phyloP scores from a whole-genome alignment of 1,140 invertebrate genomes.

The Halesus radiatus region DNA sequence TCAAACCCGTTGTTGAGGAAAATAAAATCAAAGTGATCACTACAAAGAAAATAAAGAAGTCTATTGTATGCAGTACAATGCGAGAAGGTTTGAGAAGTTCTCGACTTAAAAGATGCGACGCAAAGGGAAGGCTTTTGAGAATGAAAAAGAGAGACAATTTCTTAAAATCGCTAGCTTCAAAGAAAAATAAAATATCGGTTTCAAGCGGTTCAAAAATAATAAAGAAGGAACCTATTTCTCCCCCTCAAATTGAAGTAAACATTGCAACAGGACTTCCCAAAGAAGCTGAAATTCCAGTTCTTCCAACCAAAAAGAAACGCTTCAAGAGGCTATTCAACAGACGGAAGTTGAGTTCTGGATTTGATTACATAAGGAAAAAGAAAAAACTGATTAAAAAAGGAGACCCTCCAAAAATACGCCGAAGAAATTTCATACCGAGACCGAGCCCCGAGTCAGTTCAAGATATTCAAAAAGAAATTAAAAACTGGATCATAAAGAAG shows the following conservation, averaged over 20 bases:
- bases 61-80: slow-evolving; percentile 63
- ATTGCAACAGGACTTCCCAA: slow-evolving; percentile 58
- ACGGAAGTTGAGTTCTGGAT: slow-evolving; percentile 74
- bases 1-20: not conserved
- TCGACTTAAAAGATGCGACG: slow-evolving; percentile 73
- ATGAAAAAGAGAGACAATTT: slow-evolving; percentile 72
- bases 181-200: slow-evolving; percentile 59
- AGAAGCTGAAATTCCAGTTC: slow-evolving; percentile 44
- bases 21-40: slow-evolving; percentile 51
- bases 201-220: slow-evolving; percentile 37
- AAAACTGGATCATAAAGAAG: slow-evolving; percentile 93
- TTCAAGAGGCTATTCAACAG: slow-evolving; percentile 68
- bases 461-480: slow-evolving; percentile 88
- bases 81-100: slow-evolving; percentile 72
- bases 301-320: slow-evolving; percentile 59
- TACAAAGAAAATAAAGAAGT: slow-evolving; percentile 46
- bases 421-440: slow-evolving; percentile 66
- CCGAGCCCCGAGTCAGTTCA: slow-evolving; percentile 78
- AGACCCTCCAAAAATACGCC: slow-evolving; percentile 54
- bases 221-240: slow-evolving; percentile 38
- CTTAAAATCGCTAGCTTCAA: slow-evolving; percentile 69
- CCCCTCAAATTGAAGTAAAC: slow-evolving; percentile 52
- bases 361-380: slow-evolving; percentile 91
- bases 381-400: slow-evolving; percentile 74
- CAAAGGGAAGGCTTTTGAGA: slow-evolving; percentile 70